A percentile compares a stretch with the other conserved stretches of the same genome.
phyloP scores from a whole-genome alignment of 2,113 vertebrate species.

The Melanotaenia duboulayi region DNA sequence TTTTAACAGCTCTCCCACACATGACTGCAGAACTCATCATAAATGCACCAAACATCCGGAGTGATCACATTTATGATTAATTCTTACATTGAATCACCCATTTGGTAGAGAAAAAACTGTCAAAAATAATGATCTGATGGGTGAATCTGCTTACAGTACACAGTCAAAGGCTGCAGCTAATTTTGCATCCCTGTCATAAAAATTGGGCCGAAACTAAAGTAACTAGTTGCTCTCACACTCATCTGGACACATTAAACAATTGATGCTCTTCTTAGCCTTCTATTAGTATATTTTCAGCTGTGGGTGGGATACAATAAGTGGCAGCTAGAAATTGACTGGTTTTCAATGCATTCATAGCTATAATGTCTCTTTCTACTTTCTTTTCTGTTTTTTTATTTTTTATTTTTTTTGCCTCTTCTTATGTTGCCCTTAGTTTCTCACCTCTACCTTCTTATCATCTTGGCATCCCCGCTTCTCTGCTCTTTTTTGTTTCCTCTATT shows the following conservation, averaged over 20 bases:
- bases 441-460: conserved; percentile 12
- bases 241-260: neutral
- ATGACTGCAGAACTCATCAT: conserved; percentile 10
- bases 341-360: conserved; percentile 22
- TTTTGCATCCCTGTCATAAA: too few species aligned
- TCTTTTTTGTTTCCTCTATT: conserved; percentile 34
- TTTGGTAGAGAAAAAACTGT: conserved; percentile 16
- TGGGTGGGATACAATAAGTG: neutral
- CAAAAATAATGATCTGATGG: conserved; percentile 4
- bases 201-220: too few species aligned
- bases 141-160: neutral
- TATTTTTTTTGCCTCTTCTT: conserved; percentile 36
- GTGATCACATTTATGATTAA: conserved; percentile 39
- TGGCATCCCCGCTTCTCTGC: neutral
- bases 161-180: too few species aligned
- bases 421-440: conserved; percentile 25
- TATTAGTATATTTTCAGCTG: conserved; percentile 1
- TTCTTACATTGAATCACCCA: conserved; percentile 46
- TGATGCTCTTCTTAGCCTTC: neutral
- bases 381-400: conserved; percentile 15
- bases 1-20: conserved; percentile 40
- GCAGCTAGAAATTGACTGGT: conserved; percentile 24
- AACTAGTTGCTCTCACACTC: too few species aligned
- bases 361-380: conserved; percentile 23
- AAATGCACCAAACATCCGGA: conserved; percentile 12